phyloP scores from a whole-genome alignment of 2,113 vertebrate genomes.

The Oncorhynchus kisutch region DNA sequence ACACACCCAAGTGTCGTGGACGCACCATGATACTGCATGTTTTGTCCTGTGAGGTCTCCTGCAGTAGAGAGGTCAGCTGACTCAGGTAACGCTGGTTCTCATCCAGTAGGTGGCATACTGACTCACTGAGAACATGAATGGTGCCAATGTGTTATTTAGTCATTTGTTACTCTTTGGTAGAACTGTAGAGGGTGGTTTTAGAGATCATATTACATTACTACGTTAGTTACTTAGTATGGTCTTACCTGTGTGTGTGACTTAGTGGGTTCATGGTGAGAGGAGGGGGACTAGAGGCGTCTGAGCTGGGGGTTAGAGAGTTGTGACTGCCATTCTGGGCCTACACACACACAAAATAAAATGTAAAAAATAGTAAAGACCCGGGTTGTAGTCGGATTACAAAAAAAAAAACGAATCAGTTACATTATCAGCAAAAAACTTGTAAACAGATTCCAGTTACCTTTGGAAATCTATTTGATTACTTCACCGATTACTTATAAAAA shows the following conservation, averaged over 20 bases:
- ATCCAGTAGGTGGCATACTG: constrained; percentile 79
- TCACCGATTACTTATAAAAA: no score
- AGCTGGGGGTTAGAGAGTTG: constrained; percentile 71
- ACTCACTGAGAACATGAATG: constrained; percentile 69
- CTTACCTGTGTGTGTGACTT: constrained; percentile 76
- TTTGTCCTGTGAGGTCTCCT: constrained; percentile 80
- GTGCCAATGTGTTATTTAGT: neutral
- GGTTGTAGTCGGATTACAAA: no score
- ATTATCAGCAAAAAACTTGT: no score
- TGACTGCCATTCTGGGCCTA: constrained; percentile 84
- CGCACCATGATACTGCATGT: constrained; percentile 79
- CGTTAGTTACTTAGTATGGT: neutral
- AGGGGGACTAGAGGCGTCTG: constrained; percentile 70
- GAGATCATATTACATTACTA: no score
- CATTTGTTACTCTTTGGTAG: neutral
- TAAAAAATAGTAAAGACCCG: neutral
- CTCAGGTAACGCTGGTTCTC: constrained; percentile 87
- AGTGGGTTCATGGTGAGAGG: constrained; percentile 64
- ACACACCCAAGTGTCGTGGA: neutral
- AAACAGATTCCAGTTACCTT: no score
- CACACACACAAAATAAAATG: constrained; percentile 25
- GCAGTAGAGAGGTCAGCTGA: constrained; percentile 85
- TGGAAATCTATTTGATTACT: no score
- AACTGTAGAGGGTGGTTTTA: neutral
- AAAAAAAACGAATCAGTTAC: no score